Evolutionary conservation across 2,113 vertebrate genomes (phyloP), one percentile per base, ranked within the genome.

Genomic region (Hydrochoerus hydrochaeris): DNA sequence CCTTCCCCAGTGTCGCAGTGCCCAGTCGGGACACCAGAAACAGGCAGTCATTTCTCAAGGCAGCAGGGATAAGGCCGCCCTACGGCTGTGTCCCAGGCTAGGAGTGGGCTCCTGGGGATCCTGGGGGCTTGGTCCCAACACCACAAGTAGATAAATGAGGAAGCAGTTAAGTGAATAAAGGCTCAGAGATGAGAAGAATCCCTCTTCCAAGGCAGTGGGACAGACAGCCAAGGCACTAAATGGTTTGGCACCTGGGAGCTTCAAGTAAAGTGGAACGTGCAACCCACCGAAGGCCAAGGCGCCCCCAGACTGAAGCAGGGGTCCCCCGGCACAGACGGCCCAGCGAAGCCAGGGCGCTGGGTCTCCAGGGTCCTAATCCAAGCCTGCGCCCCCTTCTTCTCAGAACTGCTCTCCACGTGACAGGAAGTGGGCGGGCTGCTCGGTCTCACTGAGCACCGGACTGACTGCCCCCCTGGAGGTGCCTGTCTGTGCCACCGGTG

Each of bases 211-310:
- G 96, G 97, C 98, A 96, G 95, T 93, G 87, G 97, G 90, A 75
- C 22, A 85, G 84, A 62, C 67, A 82, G 95, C 97, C 98, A 98
- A 98, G 98, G 98, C 98, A 98, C 98, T 97, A 94, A 94, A 73
- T 94, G 98, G 97, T 98, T 97, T 98, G 98, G 98, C 98, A 98
- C 97, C 98, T 97, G 96, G 97, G 91, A 96, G 88, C 97, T 95
- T 98, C 98, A 97, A 98, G 98, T 98, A 95, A 75, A 81, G 90
- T 84, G 46, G 69, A 88, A 78, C 35, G 2, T 28, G 71, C 78
- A 57, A 32, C 67, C 94, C 84, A 84, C 81, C 9, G 46, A 75
- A 57, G 73, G 78, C 91, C 85, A 0, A 58, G 92, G 62, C 80
- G 32, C 71, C 57, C 62, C 3, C 4, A 26, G 24, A 35, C 35